phyloP scores from a whole-genome alignment of 2,888 invertebrate species.

The Pharmacophagus antenor region DNA sequence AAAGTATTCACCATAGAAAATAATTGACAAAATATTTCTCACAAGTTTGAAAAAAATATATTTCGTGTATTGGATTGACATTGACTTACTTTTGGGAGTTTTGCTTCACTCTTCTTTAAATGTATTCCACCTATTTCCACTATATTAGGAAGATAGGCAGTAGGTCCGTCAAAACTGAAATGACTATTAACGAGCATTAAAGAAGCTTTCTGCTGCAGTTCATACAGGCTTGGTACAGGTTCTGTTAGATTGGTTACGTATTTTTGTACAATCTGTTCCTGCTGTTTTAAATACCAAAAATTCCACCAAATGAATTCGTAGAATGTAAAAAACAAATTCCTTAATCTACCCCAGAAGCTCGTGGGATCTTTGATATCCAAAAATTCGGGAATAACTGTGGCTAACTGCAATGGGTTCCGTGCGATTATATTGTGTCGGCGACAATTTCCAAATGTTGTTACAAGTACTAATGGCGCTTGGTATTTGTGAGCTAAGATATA shows the following conservation, averaged over 20 bases:
- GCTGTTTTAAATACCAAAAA: slow-evolving; percentile 59
- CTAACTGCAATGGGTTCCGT: slow-evolving; percentile 65
- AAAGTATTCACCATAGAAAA: too few relatives aligned
- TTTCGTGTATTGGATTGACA: neutral
- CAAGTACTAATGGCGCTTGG: slow-evolving; percentile 59
- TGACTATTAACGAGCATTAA: slow-evolving; percentile 75
- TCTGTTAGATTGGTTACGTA: slow-evolving; percentile 58
- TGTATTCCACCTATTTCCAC: slow-evolving; percentile 82
- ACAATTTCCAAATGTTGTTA: slow-evolving; percentile 68
- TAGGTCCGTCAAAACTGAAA: slow-evolving; percentile 67
- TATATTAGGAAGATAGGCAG: slow-evolving; percentile 77
- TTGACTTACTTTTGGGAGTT: slow-evolving; percentile 54
- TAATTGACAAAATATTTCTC: neutral
- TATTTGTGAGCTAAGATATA: slow-evolving; percentile 70
- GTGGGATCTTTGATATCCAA: slow-evolving; percentile 67
- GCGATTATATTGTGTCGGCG: slow-evolving; percentile 63
- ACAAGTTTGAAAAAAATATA: neutral
- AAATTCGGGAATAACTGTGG: slow-evolving; percentile 63
- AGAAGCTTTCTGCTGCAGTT: slow-evolving; percentile 63
- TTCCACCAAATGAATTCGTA: slow-evolving; percentile 69
- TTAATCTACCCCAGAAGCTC: slow-evolving; percentile 73
- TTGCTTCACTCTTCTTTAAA: slow-evolving; percentile 51
- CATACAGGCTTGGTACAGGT: slow-evolving; percentile 62
- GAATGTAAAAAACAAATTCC: slow-evolving; percentile 67
- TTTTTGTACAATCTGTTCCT: slow-evolving; percentile 58